Conservation (phyloP, 2,113 vertebrate genomes). For the Balaenoptera acutorostrata region DNA sequence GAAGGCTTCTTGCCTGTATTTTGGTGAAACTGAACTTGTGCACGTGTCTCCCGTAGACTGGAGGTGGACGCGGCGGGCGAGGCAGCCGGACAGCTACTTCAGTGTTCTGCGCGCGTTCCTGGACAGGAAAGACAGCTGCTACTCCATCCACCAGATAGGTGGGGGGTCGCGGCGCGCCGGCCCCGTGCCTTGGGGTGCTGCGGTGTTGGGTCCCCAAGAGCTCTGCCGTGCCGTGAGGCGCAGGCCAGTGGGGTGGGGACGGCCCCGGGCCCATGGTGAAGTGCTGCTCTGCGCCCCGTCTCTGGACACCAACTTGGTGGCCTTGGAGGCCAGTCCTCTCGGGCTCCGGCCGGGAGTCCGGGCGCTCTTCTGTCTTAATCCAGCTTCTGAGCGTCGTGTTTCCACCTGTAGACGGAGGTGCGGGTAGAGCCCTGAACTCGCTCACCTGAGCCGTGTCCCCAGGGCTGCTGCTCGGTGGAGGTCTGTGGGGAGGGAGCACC, state of each 20-base stretch:
- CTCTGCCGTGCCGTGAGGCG: no score
- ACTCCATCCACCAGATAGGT: slow-evolving; percentile 99
- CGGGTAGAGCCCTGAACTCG: no score
- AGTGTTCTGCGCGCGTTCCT: slow-evolving; percentile 94
- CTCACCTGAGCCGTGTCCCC: fast-evolving
- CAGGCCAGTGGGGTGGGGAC: no score
- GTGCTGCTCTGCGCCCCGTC: fast-evolving
- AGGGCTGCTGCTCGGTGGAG: fast-evolving
- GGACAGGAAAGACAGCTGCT: slow-evolving; percentile 98
- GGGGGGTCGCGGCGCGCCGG: background rate
- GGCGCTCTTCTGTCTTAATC: background rate
- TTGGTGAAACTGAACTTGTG: background rate
- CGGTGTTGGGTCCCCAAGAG: background rate
- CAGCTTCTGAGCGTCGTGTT: background rate
- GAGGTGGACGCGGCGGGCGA: slow-evolving; percentile 90
- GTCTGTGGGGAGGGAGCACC: background rate
- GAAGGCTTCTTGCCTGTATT: fast-evolving
- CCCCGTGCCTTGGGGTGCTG: fast-evolving
- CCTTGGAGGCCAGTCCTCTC: background rate
- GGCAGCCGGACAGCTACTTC: slow-evolving; percentile 90
- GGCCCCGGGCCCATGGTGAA: no score
- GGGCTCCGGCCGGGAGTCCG: no score
- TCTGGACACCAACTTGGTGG: fast-evolving
- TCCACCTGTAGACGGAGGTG: background rate
- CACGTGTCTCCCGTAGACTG: slow-evolving; percentile 84